Evolutionary conservation across 2,113 vertebrate species (phyloP), one percentile per base, ranked within the genome.

Genomic region (Psilopogon haemacephalus): DNA sequence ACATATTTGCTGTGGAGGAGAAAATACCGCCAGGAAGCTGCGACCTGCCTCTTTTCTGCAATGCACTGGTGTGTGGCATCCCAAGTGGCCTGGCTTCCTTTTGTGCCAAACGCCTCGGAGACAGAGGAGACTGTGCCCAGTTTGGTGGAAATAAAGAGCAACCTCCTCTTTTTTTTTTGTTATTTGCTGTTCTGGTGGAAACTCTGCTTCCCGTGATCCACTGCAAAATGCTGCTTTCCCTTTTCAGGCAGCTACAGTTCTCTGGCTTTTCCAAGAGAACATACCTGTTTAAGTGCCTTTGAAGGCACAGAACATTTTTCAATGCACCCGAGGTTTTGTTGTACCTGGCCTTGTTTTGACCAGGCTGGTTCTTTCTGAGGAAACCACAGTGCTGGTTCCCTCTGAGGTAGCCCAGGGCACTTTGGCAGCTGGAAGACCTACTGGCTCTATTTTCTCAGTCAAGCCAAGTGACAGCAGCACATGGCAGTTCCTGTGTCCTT

Each of bases 21-120:
- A 68, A 92, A 93, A 79, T 30, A 58, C 76, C 79, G 94, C 89
- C 85, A 73, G 85, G 68, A 76, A 95, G 83, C 52, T 73, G 59
- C 65, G 94, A 94, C 88, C 91, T 90, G 94, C 69, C 91, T 74
- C 89, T 73, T 81, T 73, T 93, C 85, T 92, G 33, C 71, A 86
- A 27, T 35, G 73, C 63, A 65, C 80, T 2, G 65, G 68, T 44
- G 83, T 62, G 76, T 84, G 84, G 92, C 5, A 12, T 78, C 95
- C 91, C 92, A 68, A 77, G 77, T 74, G 88, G 44, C 59, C 55
- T 6, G 52, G 69, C 60, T 82, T 74, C 48, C 67, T 4, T 44
- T 38, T 71, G 82, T 87, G 92, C 92, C 89, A 79, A 59, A 72
- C 63, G 78, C 72, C 86, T 83, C 37, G 30, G 78, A 87, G 82